Evolutionary conservation across 2,113 vertebrate species (phyloP), one percentile per base, ranked within the genome.

Genomic region (Nansenia antarctica): DNA sequence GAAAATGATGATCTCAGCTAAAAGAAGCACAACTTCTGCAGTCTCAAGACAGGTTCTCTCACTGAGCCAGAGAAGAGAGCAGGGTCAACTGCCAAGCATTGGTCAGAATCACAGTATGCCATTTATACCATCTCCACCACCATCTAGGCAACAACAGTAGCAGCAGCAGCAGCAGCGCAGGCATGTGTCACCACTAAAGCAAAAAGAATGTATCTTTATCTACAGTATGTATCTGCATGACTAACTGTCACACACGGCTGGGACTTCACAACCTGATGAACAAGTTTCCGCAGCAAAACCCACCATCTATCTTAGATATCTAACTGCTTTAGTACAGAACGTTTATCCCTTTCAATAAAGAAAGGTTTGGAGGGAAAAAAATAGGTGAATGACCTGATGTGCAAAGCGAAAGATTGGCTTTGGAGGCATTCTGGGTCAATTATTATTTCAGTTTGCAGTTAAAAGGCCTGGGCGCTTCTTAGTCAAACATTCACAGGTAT

Each of bases 1-100:
- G 72, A 76, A 87, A 86, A 79, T 82, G 84, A 83, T 83, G 83
- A 86, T 76, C 77, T 89, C 79, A 88, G 85, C 84, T 67, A 32
- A 62, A 63, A 78, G 78, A 61, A 78, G 80, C 80, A 83, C 79
- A 82, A 84, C 79, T 73, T 75, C 76, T 79, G 88, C 85, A 85
- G 85, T 82, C 84, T 82, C 75, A 7, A 47, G 45, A 15, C 3
- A 80, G 65, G 84, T 63, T 68, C 49, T 69, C 55, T 70, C 78
- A 85, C 2, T 67, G n/a, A 83, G 68, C 69, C 62, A 62, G 82
- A 83, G 3, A n/a, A n/a, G n/a, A n/a, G n/a, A n/a, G n/a, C n/a
- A n/a, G n/a, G n/a, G n/a, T n/a, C n/a, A n/a, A n/a, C n/a, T n/a
- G 39, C 15, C 39, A 42, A 4, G 15, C 39, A 11, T 42, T 49